These are phyloP conservation scores for Planiliza haematocheilus DNA, from an alignment of 2,113 vertebrate species.

Conservation along the genomic window DNA sequence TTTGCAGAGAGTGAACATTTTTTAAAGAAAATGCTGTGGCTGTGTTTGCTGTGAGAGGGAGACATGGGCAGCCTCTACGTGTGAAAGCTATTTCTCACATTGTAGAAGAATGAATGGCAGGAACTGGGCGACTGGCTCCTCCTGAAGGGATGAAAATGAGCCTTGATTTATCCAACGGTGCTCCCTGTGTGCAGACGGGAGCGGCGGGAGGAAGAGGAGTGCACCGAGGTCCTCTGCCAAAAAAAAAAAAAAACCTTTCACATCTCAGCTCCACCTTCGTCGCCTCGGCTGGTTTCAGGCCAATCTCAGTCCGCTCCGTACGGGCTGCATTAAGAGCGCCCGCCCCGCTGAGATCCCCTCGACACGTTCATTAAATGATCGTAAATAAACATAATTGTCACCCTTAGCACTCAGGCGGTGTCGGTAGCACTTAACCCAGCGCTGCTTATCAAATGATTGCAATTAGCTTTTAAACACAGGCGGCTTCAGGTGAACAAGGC, in stretches of 20 bases:
- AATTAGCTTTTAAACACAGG: slow-evolving; percentile 7
- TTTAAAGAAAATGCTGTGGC: not conserved
- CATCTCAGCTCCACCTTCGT: slow-evolving; percentile 17
- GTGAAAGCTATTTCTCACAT: not conserved
- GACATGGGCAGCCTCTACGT: not conserved
- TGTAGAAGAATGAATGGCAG: not conserved
- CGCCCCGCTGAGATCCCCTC: slow-evolving; percentile 6
- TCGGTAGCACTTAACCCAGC: slow-evolving; percentile 4
- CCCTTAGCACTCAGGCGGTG: slow-evolving; percentile 12
- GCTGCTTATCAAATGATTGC: not conserved
- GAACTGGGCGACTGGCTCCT: not conserved
- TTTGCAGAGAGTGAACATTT: no score
- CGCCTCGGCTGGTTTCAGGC: slow-evolving; percentile 1
- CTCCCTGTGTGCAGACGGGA: not conserved
- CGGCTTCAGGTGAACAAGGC: not conserved
- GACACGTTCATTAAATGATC: slow-evolving; percentile 28
- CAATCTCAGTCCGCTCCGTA: slow-evolving; percentile 18
- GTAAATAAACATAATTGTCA: slow-evolving; percentile 44
- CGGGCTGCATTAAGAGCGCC: slow-evolving; percentile 6
- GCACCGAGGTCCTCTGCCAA: slow-evolving; percentile 22
- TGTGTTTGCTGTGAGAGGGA: slow-evolving; percentile 6
- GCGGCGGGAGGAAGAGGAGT: not conserved
- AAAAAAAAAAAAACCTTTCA: slow-evolving; percentile 23
- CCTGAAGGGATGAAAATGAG: slow-evolving; percentile 1
- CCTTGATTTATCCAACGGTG: not conserved